Base-by-base conservation (phyloP, 2,113 vertebrate genomes). In the Mesocricetus auratus region DNA sequence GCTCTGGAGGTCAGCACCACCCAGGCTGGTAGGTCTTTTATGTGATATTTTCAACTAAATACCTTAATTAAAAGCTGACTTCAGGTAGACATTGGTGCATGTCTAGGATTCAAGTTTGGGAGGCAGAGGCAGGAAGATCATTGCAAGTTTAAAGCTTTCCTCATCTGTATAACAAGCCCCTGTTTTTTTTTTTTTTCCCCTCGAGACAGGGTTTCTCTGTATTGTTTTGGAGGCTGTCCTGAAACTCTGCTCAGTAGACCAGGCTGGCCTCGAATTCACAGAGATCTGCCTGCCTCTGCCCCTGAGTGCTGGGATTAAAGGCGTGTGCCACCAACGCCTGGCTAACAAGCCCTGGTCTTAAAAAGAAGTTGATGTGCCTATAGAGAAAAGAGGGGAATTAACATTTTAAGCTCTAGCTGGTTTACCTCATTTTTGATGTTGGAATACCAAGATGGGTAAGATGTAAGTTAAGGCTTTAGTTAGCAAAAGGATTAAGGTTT, bases 371-470 rank as follows among this genome's bases (percentile, higher is more conserved):
- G 50, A 58, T 31, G n/a, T n/a, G n/a, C n/a, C n/a, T n/a, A 29
- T 10, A 90, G 53, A 90, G 62, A 56, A 62, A 56, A 91, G 89
- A 5, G n/a, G 36, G 66, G 93, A 60, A 60, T 88, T 90, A 90
- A 45, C 7, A 42, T 85, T 87, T 75, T 82, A 31, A 90, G 26
- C 77, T 79, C 33, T 58, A 83, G 78, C 56, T 87, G 39, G 50
- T 90, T 93, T 79, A 68, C 74, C 36, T 90, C n/a, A 42, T 86
- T 85, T 96, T 87, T 94, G 62, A 71, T 88, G 6, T 77, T 94
- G 13, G n/a, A 86, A 89, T 75, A 78, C 17, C 68, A 33, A 79
- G 75, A 64, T 56, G 17, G 47, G 39, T 68, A 45, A 62, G 69
- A 36, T 75, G 7, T 39, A 96, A 53, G 36, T 78, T 58, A 88